A percentile compares a stretch with the other conserved stretches of the same genome.
Evolutionary conservation across 1,140 invertebrate species (phyloP).

Genomic region (Aphis craccivora): DNA sequence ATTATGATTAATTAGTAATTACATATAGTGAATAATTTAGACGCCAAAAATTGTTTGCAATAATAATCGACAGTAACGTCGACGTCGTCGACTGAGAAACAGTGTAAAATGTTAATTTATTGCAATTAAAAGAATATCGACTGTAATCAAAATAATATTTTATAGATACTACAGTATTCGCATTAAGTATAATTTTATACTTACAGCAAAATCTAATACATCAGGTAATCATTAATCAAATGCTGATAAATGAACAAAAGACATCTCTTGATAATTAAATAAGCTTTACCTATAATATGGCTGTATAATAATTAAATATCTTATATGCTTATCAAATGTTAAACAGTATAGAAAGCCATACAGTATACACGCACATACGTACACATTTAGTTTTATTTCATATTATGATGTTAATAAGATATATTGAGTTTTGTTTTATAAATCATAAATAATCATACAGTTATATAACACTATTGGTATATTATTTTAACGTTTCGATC

Average conservation of each 20-base stretch:
- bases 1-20: not conserved
- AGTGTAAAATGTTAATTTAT: not conserved
- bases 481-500: constrained; percentile 11
- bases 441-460: not conserved
- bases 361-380: not conserved
- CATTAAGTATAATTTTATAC: not conserved
- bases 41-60: not conserved
- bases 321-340: constrained; percentile 14
- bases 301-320: constrained; percentile 1
- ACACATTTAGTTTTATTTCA: not conserved
- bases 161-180: not conserved
- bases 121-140: not conserved
- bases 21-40: not conserved
- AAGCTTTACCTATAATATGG: not conserved
- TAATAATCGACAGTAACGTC: not conserved
- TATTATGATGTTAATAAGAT: not conserved
- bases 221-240: not conserved
- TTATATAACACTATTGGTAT: not conserved
- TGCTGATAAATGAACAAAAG: constrained; percentile 9
- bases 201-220: not conserved
- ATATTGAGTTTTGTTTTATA: constrained; percentile 11
- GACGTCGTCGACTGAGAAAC: not conserved
- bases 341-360: not conserved
- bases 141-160: not conserved
- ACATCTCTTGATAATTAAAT: not conserved